These are phyloP conservation scores for Macrobrachium nipponense DNA, from an alignment of 1,140 invertebrate genomes.

Conservation along the genomic window DNA sequence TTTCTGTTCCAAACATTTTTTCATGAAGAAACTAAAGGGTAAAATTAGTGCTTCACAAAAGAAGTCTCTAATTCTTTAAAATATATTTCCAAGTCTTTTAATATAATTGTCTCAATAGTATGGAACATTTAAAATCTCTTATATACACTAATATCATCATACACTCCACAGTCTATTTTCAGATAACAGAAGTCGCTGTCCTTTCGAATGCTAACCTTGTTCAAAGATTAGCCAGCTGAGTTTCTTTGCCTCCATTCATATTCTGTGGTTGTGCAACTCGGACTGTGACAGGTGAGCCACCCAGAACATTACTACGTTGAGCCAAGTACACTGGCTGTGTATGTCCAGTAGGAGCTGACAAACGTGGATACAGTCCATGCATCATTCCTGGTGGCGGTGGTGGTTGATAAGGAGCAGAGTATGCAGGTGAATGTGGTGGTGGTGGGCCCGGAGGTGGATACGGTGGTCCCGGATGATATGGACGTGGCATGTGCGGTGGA, in stretches of 20 bases:
- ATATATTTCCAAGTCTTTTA: too few species aligned
- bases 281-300: conserved; percentile 62
- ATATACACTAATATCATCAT: too few species aligned
- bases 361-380: conserved; percentile 52
- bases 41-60: too few species aligned
- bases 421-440: conserved; percentile 63
- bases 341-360: conserved; percentile 48
- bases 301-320: conserved; percentile 62
- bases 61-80: too few species aligned
- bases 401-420: conserved; percentile 62
- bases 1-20: too few species aligned
- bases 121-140: too few species aligned
- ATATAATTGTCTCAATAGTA: too few species aligned
- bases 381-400: conserved; percentile 47
- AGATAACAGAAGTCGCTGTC: background rate
- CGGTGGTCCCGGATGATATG: conserved; percentile 59
- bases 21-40: too few species aligned
- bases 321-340: conserved; percentile 61
- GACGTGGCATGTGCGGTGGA: conserved; percentile 61
- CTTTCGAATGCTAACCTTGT: conserved; percentile 11
- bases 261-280: conserved; percentile 58
- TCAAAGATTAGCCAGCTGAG: conserved; percentile 64
- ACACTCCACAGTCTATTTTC: background rate
- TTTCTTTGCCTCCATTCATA: conserved; percentile 56
- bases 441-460: conserved; percentile 57